Base-by-base conservation (phyloP, 2,888 invertebrate genomes). In the Nomada lathburiana region DNA sequence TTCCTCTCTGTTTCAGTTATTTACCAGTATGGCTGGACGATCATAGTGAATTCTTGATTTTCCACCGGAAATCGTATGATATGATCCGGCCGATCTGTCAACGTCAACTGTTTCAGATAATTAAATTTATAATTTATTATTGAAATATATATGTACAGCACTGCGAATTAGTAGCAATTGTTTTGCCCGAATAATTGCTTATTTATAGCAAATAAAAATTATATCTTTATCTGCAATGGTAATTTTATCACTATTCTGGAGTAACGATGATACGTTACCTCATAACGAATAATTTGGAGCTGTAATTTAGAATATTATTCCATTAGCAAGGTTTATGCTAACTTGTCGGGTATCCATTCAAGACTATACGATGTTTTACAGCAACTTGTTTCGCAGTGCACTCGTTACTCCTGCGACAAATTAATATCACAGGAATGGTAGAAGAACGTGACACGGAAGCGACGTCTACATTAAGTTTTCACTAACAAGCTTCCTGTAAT, bases 1-100 rank as follows among this genome's bases (percentile, higher is more conserved):
- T 67, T 82, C 73, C 42, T 64, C 53, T 80, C 62, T 16, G n/a
- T 60, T 26, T 10, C 52, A 42, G 70, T 52, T 63, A 50, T 67
- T 82, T 60, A 26, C 73, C 53, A 23, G 52, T 52, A 42, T 18
- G 18, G 2, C 29, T 2, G 47, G 36, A 53, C 50, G 65, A 55
- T 80, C 36, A 7, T 18, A 3, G 20, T 50, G 36, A 29, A 62
- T n/a, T 44, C 18, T 36, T 16, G 20, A 26, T 59, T 10, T 18
- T 9, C 52, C 10, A 2, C 1, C 20, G 47, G 36, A 7, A 13
- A 52, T 23, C 64, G 9, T 64, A 20, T n/a, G 47, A 53, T 55
- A 78, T 11, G 42, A 10, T 18, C 23, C 68, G 2, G 23, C 26
- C 44, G 68, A 1, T 10, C 42, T 5, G 7, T 63, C 59, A 42